Conservation (phyloP, 2,888 invertebrate genomes). For the Empis livida region DNA sequence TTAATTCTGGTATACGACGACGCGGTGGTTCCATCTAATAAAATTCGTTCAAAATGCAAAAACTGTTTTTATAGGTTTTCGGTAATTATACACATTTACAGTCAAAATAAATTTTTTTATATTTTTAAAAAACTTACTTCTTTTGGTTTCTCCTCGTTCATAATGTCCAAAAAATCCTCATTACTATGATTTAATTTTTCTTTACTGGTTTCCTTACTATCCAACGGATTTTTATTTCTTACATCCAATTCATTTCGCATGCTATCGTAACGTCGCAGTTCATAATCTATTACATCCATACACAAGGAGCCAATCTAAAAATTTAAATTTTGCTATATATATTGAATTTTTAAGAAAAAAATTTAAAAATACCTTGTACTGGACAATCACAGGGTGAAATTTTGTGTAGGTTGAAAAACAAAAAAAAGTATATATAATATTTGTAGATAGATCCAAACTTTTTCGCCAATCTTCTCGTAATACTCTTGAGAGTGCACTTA, state of each 20-base stretch:
- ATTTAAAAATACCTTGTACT: conserved; percentile 62
- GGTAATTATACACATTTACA: too few relatives aligned
- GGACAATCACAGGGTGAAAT: conserved; percentile 88
- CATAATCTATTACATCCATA: conserved; percentile 93
- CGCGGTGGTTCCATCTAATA: conserved; percentile 46
- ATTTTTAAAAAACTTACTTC: conserved; percentile 26
- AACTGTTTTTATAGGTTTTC: not conserved
- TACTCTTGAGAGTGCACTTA: conserved; percentile 91
- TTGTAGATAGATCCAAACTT: conserved; percentile 90
- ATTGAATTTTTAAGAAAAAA: not conserved
- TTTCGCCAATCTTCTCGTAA: conserved; percentile 96
- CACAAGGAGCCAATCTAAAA: conserved; percentile 82
- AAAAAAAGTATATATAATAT: conserved; percentile 93
- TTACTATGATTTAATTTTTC: conserved; percentile 31
- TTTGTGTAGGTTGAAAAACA: conserved; percentile 93
- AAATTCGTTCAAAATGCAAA: not conserved
- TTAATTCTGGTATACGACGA: conserved; percentile 58
- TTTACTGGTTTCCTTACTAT: conserved; percentile 26
- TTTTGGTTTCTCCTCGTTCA: conserved; percentile 37
- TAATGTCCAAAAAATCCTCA: conserved; percentile 33
- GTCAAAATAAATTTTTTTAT: too few relatives aligned
- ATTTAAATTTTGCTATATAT: not conserved
- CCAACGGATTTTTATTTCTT: conserved; percentile 34
- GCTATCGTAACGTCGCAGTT: conserved; percentile 82
- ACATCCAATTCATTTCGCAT: conserved; percentile 70